Evolutionary conservation across 2,888 invertebrate genomes (phyloP), one percentile per base, ranked within the genome.

Genomic region (Peribatodes rhomboidaria): DNA sequence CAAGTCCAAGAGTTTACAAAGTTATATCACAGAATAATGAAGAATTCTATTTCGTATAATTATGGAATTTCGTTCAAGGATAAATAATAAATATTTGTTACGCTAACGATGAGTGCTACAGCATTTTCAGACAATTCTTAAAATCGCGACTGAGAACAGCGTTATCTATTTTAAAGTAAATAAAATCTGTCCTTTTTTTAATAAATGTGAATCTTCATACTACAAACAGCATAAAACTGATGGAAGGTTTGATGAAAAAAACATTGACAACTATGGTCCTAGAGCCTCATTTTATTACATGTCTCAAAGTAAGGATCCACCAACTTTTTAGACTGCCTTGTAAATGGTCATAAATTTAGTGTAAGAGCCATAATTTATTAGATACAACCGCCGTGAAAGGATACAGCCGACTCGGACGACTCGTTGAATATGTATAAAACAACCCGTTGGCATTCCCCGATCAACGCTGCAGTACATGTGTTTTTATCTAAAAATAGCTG

Each of bases 401-500:
- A 50, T 33, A 46, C 11, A 56, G 31, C 31, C 37, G 18, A 54
- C 46, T 41, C 52, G 54, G 72, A 69, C 75, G 71, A 67, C 71
- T 67, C 18, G 50, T 69, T 78, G 71, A 74, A 74, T 75, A 78
- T 74, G 72, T 71, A 74, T 69, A 42, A 16, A 50, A 20, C 53
- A 46, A 46, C 33, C 46, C 53, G 59, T 53, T 56, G 61, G 18
- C 68, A 63, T 66, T 69, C 65, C 69, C 60, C 65, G 53, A 56
- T 61, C 63, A 53, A 16, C 27, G 16, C 41, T 27, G 41, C 53
- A 37, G 49, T 68, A 70, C 78, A 72, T 76, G 69, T 76, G 77
- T 69, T 47, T 68, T 61, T 63, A 68, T 72, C 75, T 77, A 76
- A 74, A 80, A 77, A 80, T 78, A 78, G 55, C 47, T 52, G 52